phyloP scores from a whole-genome alignment of 2,113 vertebrate species.

The Lepus americanus region DNA sequence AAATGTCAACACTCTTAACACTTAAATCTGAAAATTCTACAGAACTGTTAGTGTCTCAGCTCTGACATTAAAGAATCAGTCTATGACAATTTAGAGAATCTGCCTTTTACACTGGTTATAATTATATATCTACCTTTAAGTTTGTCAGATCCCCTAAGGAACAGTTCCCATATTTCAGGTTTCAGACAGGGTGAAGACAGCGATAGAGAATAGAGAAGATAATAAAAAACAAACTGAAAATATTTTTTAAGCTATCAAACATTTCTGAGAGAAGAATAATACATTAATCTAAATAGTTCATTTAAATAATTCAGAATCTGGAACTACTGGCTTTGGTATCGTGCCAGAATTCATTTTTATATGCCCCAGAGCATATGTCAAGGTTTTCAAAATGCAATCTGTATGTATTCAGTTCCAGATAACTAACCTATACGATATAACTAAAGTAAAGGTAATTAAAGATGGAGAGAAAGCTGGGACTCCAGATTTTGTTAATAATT shows the following conservation, averaged over 20 bases:
- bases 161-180: neutral
- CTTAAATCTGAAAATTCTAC: slow-evolving; percentile 34
- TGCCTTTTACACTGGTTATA: neutral
- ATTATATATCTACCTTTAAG: neutral
- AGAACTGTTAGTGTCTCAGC: slow-evolving; percentile 18
- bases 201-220: neutral
- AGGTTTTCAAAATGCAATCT: neutral
- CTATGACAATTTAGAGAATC: slow-evolving; percentile 2
- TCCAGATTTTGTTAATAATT: neutral
- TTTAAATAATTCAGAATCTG: neutral
- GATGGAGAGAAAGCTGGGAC: neutral
- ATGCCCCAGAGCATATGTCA: neutral
- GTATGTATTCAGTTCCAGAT: neutral
- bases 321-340: neutral
- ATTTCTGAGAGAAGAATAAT: neutral
- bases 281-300: neutral
- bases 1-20: slow-evolving; percentile 47
- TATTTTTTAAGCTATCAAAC: neutral
- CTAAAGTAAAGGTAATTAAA: neutral
- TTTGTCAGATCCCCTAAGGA: neutral
- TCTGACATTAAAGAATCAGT: slow-evolving; percentile 22
- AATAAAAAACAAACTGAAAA: neutral
- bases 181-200: neutral
- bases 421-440: neutral
- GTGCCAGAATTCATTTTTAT: neutral